Conservation (phyloP, 2,113 vertebrate species). For the Limanda limanda region DNA sequence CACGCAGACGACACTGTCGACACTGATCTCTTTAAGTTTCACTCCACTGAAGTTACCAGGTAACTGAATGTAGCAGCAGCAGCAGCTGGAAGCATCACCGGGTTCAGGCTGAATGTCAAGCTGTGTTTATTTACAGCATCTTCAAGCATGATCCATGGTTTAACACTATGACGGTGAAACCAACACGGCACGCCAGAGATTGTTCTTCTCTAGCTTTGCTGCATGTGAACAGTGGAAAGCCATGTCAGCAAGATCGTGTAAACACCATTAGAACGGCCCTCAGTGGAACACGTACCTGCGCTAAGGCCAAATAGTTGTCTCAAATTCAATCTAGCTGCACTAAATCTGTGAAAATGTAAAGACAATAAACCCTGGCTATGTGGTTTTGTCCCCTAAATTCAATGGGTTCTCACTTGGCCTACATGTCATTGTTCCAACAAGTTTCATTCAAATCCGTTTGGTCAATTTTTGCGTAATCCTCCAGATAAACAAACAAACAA, state of each 20-base stretch:
- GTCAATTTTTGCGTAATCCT: too few relatives aligned
- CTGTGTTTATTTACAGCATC: conserved; percentile 43
- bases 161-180: neutral
- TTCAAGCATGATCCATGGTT: neutral
- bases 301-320: too few relatives aligned
- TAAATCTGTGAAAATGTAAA: too few relatives aligned
- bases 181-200: conserved; percentile 3
- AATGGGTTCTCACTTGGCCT: too few relatives aligned
- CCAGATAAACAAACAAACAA: too few relatives aligned
- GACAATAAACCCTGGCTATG: too few relatives aligned
- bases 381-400: too few relatives aligned
- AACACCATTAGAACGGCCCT: neutral
- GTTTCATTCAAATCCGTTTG: too few relatives aligned
- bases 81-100: neutral
- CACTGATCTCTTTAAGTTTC: too few relatives aligned
- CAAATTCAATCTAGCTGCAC: too few relatives aligned
- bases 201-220: conserved; percentile 3
- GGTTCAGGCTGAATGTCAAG: conserved; percentile 3
- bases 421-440: too few relatives aligned
- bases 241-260: neutral
- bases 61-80: neutral
- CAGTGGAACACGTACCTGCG: too few relatives aligned
- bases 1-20: neutral
- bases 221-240: neutral
- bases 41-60: neutral